phyloP scores from a whole-genome alignment of 2,888 invertebrate species.

The Bibio marci region DNA sequence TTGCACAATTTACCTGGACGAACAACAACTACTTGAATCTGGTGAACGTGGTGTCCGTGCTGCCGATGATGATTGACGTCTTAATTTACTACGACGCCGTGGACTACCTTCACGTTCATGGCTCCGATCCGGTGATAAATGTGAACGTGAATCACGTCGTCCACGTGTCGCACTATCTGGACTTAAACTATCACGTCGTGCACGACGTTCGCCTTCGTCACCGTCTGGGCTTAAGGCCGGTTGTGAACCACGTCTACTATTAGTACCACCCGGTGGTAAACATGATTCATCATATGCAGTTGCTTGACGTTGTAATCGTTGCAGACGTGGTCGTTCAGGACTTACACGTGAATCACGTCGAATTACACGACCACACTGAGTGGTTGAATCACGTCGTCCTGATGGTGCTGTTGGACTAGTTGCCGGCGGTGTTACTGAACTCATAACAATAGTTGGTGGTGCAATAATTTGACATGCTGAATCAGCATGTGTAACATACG shows the following conservation, averaged over 20 bases:
- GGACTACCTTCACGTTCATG: slow-evolving; percentile 62
- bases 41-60: slow-evolving; percentile 45
- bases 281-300: slow-evolving; percentile 78
- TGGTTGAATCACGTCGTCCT: slow-evolving; percentile 65
- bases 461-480: slow-evolving; percentile 43
- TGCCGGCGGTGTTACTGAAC: slow-evolving; percentile 67
- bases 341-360: slow-evolving; percentile 52
- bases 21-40: slow-evolving; percentile 61
- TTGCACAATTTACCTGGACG: slow-evolving; percentile 24
- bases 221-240: slow-evolving; percentile 64
- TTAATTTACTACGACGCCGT: slow-evolving; percentile 47
- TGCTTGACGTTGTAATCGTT: slow-evolving; percentile 66
- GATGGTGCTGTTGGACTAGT: slow-evolving; percentile 52
- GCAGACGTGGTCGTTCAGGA: slow-evolving; percentile 43
- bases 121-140: slow-evolving; percentile 62
- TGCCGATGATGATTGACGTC: slow-evolving; percentile 66
- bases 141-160: slow-evolving; percentile 57
- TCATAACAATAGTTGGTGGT: slow-evolving; percentile 65
- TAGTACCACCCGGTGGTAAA: slow-evolving; percentile 46
- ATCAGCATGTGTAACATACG: slow-evolving; percentile 28
- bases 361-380: slow-evolving; percentile 54
- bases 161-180: slow-evolving; percentile 67
- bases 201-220: slow-evolving; percentile 50
- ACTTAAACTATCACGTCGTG: slow-evolving; percentile 71
- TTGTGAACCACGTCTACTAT: slow-evolving; percentile 56